phyloP scores from a whole-genome alignment of 1,140 invertebrate genomes.

The Asobara japonica region DNA sequence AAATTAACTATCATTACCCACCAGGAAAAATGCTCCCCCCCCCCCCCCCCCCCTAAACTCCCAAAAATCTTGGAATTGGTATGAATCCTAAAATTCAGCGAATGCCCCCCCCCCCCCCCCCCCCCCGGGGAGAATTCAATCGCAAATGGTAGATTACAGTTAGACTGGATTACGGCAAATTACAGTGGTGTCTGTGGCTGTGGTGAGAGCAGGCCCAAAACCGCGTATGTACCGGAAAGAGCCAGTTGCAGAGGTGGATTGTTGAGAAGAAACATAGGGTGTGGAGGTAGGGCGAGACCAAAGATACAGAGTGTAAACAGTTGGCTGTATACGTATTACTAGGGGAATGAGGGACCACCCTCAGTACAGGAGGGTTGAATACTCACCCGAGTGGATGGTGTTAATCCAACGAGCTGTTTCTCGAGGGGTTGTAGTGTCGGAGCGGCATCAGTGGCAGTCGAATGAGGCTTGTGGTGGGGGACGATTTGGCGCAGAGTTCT shows the following conservation, averaged over 20 bases:
- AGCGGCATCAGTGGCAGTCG: conserved; percentile 25
- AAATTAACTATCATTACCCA: too few species aligned
- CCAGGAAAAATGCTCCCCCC: too few species aligned
- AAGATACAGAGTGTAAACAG: not conserved
- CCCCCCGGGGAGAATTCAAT: conserved; percentile 14
- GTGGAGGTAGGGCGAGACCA: not conserved
- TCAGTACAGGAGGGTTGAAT: not conserved
- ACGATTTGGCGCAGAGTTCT: conserved; percentile 33
- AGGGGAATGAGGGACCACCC: not conserved
- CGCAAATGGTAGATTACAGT: conserved; percentile 30
- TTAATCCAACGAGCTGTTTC: conserved; percentile 40
- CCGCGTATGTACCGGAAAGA: not conserved
- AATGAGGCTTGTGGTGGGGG: conserved; percentile 14
- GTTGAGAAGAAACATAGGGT: not conserved
- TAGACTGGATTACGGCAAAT: conserved; percentile 34
- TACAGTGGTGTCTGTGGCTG: conserved; percentile 23
- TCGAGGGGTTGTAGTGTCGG: conserved; percentile 36
- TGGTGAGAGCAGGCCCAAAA: conserved; percentile 22
- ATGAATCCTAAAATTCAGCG: not conserved
- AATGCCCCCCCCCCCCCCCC: not conserved
- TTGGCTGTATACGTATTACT: not conserved
- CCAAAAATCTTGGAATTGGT: not conserved
- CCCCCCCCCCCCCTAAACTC: not conserved
- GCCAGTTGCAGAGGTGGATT: not conserved
- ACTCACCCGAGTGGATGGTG: conserved; percentile 29